Base-by-base conservation (phyloP, 2,797 vertebrate genomes). In the Momotus momota region DNA sequence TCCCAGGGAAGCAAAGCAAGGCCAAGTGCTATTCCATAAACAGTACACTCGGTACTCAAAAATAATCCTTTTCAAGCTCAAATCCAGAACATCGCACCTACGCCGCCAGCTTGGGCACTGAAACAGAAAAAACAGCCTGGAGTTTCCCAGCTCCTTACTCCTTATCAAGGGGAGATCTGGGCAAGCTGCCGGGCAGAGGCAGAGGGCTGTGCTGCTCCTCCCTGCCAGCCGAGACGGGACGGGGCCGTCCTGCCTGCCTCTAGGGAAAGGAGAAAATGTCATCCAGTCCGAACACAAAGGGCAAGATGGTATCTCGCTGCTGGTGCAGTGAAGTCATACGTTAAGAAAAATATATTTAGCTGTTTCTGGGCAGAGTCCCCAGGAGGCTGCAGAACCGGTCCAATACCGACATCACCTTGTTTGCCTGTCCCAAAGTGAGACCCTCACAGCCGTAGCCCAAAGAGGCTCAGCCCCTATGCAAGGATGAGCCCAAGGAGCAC, bases 231-330 rank as follows among this genome's bases (percentile, higher is more conserved):
- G 8, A 57, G 94, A 93, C 48, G 23, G 64, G 61, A 21, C 27
- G 58, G 94, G 96, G 93, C 85, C 78, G 49, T 57, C 71, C 64
- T 94, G 80, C 81, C 79, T 78, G 87, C 93, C 48, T 3, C 97
- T 96, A 97, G 97, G 96, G 97, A 97, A 98, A 96, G 87, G 75
- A 97, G 95, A 97, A 98, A 98, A 98, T 98, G 97, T 97, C 97
- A 98, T 93, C 91, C 95, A 97, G 96, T 90, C 86, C 43, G 14
- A 97, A 98, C 93, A 98, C 97, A 98, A 98, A 98, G 97, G 96
- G 90, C 95, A 97, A 97, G 98, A 98, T 98, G 97, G 88, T 98
- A 98, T 98, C 98, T 98, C 49, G 4, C 75, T 90, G 88, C 87
- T 97, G 93, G 45, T 90, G 86, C 17, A 75, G 87, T 97, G 96